These are phyloP conservation scores for Benthosema pterotum DNA, from an alignment of 2,797 vertebrate species.

Conservation along the genomic window DNA sequence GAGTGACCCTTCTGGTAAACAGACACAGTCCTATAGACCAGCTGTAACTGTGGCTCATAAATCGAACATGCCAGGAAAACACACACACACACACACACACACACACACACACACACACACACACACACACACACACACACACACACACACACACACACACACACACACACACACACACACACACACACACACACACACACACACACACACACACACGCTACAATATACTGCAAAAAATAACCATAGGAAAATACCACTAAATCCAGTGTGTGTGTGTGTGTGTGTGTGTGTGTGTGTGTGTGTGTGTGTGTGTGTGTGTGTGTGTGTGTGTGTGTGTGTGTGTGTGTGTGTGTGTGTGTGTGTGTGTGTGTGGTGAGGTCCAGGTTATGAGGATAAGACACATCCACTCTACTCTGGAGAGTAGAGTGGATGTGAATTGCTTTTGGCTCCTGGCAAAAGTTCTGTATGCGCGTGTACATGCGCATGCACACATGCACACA, in stretches of 20 bases:
- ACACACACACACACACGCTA: conserved; percentile 21
- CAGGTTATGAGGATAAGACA: conserved; percentile 68
- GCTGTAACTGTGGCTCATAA: conserved; percentile 28
- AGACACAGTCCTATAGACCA: conserved; percentile 36
- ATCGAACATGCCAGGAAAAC: conserved; percentile 8
- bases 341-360: conserved; percentile 17
- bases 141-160: conserved; percentile 8
- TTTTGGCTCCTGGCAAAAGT: conserved; percentile 74
- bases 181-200: conserved; percentile 13
- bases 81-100: conserved; percentile 3
- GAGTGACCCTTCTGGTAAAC: conserved; percentile 39
- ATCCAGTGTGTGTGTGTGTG: conserved; percentile 2
- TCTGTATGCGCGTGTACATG: conserved; percentile 60
- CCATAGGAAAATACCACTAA: conserved; percentile 34
- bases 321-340: not conserved
- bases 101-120: conserved; percentile 17
- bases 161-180: conserved; percentile 14
- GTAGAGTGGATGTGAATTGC: conserved; percentile 74
- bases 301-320: conserved; percentile 13
- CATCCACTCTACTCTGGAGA: conserved; percentile 71
- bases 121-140: not conserved
- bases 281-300: conserved; percentile 22
- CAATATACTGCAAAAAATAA: conserved; percentile 28
- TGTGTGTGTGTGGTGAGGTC: conserved; percentile 46
- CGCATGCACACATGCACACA: conserved; percentile 5